Percentiles rank a stretch among this genome's conserved stretches.
These are phyloP conservation scores for Yasuhikotakia modesta DNA, from an alignment of 2,797 vertebrate species.

Conservation along the genomic window DNA sequence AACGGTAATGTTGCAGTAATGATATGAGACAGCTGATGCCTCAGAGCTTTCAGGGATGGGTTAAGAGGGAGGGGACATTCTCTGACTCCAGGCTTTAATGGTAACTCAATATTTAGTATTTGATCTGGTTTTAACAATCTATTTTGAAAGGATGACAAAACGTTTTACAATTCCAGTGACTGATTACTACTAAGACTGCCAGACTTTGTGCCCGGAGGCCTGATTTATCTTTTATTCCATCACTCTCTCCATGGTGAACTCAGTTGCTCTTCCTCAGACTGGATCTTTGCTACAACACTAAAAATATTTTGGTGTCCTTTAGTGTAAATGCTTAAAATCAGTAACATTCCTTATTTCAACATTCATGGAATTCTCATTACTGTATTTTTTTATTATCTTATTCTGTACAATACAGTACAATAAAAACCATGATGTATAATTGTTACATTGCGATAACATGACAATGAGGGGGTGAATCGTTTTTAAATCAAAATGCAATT, in stretches of 20 bases:
- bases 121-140: constrained; percentile 70
- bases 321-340: constrained; percentile 7
- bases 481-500: not conserved
- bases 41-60: constrained; percentile 17
- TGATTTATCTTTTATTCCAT: constrained; percentile 11
- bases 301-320: constrained; percentile 1
- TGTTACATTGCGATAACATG: no score
- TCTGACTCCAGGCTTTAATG: constrained; percentile 63
- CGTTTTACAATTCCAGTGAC: constrained; percentile 60
- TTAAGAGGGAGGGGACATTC: constrained; percentile 52
- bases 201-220: constrained; percentile 36
- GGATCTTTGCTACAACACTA: constrained; percentile 15
- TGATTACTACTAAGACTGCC: constrained; percentile 60
- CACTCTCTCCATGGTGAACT: constrained; percentile 9
- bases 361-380: not conserved
- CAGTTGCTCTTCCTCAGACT: not conserved
- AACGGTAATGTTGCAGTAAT: constrained; percentile 26
- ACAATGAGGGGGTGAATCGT: no score
- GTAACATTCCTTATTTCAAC: constrained; percentile 14
- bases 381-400: no score
- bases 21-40: constrained; percentile 42
- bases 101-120: constrained; percentile 66
- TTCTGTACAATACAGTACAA: no score
- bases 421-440: no score
- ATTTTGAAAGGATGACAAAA: constrained; percentile 71